A percentile compares a stretch with the other conserved stretches of the same genome.
Evolutionary conservation across 2,888 invertebrate species (phyloP).

Genomic region (Erannis defoliaria): DNA sequence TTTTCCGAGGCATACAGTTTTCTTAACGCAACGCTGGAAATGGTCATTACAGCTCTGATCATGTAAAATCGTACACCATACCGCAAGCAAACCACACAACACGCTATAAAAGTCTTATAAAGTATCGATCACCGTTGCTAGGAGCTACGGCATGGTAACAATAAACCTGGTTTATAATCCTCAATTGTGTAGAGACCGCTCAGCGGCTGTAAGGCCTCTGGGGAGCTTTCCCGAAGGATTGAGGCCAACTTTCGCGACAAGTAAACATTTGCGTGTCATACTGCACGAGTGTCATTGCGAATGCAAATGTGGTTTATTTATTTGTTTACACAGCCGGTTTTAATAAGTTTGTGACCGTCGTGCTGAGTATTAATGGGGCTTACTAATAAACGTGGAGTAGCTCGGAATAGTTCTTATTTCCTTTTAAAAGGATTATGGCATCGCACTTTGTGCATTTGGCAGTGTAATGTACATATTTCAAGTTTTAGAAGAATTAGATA

Average conservation of each 20-base stretch:
- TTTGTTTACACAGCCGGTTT: constrained; percentile 2
- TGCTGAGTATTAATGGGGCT: neutral
- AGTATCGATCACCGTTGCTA: constrained; percentile 70
- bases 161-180: constrained; percentile 75
- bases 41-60: neutral
- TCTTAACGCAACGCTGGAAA: no score
- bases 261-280: constrained; percentile 42
- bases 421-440: no score
- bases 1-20: no score
- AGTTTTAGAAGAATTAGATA: no score
- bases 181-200: constrained; percentile 67
- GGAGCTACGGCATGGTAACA: constrained; percentile 59
- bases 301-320: constrained; percentile 35
- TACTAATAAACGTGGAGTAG: no score
- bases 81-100: constrained; percentile 32
- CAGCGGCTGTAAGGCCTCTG: constrained; percentile 41
- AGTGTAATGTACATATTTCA: no score
- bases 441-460: no score
- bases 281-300: neutral
- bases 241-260: constrained; percentile 54
- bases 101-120: constrained; percentile 44
- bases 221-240: constrained; percentile 52
- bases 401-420: no score
- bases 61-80: neutral
- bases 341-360: neutral